Evolutionary conservation across 2,113 vertebrate genomes (phyloP).

Genomic region (Lampris incognitus): DNA sequence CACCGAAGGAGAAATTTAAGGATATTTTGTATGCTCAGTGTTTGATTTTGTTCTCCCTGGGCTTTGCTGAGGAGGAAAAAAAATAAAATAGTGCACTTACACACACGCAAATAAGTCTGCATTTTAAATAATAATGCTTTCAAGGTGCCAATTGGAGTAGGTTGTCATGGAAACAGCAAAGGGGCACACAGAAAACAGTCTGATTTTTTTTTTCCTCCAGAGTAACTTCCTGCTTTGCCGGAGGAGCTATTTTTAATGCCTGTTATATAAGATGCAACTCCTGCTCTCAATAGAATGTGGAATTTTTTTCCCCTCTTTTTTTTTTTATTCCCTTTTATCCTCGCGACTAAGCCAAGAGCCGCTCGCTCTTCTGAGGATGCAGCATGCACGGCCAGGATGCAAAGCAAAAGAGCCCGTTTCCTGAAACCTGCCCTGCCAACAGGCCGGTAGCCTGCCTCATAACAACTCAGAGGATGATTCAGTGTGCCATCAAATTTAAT

Average conservation of each 20-base stretch:
- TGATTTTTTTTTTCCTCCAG: slow-evolving; percentile 53
- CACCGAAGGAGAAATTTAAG: no score
- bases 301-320: slow-evolving; percentile 27
- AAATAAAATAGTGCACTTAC: not conserved
- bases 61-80: not conserved
- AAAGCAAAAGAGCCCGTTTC: not conserved
- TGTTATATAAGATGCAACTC: slow-evolving; percentile 77
- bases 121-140: slow-evolving; percentile 57
- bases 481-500: not conserved
- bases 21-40: no score
- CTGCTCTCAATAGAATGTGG: slow-evolving; percentile 43
- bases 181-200: slow-evolving; percentile 69
- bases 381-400: not conserved
- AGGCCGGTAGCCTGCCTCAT: not conserved
- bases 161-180: slow-evolving; percentile 83
- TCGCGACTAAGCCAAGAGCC: slow-evolving; percentile 35
- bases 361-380: not conserved
- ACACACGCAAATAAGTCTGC: not conserved
- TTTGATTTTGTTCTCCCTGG: no score
- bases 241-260: slow-evolving; percentile 77
- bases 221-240: slow-evolving; percentile 68
- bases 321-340: slow-evolving; percentile 29
- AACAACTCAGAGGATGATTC: not conserved
- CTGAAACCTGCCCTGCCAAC: not conserved
- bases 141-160: slow-evolving; percentile 59